phyloP scores from a whole-genome alignment of 2,888 invertebrate species.

The Chymomyza fuscimana region DNA sequence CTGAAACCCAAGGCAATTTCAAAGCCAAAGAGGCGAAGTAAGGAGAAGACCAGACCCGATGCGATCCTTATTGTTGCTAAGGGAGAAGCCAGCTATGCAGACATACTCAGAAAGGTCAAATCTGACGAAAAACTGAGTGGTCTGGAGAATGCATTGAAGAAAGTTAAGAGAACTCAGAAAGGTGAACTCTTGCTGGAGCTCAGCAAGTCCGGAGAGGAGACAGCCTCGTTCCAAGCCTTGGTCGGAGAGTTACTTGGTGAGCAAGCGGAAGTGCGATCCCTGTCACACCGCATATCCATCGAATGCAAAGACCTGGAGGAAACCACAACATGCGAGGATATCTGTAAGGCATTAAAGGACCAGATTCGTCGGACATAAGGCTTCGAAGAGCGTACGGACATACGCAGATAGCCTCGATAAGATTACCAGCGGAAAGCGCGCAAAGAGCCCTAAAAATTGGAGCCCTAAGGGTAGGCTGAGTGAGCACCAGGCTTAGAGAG shows the following conservation, averaged over 20 bases:
- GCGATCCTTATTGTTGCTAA: neutral
- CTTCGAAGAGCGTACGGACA: neutral
- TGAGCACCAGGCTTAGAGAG: neutral
- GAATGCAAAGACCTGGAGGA: conserved; percentile 1
- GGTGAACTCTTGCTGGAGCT: neutral
- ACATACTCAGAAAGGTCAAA: conserved; percentile 1
- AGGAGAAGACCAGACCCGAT: neutral
- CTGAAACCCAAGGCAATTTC: too few relatives aligned
- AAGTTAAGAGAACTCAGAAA: conserved; percentile 7
- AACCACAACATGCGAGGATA: neutral
- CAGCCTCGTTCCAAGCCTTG: neutral
- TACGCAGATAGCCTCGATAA: neutral
- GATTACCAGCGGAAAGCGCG: neutral
- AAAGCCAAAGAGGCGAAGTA: too few relatives aligned
- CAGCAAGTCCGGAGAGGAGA: neutral
- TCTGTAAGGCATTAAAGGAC: neutral
- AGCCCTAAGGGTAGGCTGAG: neutral
- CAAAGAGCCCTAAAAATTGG: neutral
- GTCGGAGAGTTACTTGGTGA: neutral
- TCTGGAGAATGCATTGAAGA: neutral
- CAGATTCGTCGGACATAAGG: neutral
- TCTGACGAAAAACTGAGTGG: neutral
- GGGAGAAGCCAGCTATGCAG: neutral
- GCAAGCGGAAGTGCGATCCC: too few relatives aligned
- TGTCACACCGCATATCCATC: neutral